Evolutionary conservation across 2,113 vertebrate genomes (phyloP).

Genomic region (Chinchilla lanigera): DNA sequence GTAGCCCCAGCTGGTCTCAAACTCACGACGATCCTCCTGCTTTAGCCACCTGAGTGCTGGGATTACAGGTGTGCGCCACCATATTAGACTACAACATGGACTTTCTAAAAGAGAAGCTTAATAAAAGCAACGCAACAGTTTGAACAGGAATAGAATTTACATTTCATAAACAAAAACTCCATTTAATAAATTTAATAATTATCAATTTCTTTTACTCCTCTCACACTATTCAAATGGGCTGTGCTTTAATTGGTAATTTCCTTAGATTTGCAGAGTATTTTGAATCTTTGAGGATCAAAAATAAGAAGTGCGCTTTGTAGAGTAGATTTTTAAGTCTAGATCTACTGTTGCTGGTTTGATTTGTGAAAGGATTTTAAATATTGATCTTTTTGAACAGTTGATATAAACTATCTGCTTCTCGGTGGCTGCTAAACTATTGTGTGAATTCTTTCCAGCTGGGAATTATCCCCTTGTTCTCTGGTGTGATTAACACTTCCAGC

Average conservation of each 20-base stretch:
- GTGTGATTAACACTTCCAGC: constrained; percentile 82
- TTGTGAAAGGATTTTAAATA: constrained; percentile 64
- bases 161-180: constrained; percentile 58
- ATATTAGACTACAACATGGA: too few relatives aligned
- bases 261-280: neutral
- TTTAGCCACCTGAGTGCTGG: too few relatives aligned
- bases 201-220: constrained; percentile 41
- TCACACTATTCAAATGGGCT: constrained; percentile 34
- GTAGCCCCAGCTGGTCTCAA: too few relatives aligned
- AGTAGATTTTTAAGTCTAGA: constrained; percentile 23
- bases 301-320: neutral
- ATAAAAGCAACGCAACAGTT: constrained; percentile 9
- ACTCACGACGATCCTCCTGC: too few relatives aligned
- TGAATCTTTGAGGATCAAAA: constrained; percentile 15
- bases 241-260: constrained; percentile 53
- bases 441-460: constrained; percentile 82
- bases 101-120: constrained; percentile 3
- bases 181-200: neutral
- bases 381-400: constrained; percentile 57
- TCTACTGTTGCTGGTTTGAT: constrained; percentile 26
- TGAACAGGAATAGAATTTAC: neutral
- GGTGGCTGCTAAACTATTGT: constrained; percentile 70
- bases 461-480: constrained; percentile 79
- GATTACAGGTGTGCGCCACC: too few relatives aligned
- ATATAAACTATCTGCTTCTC: constrained; percentile 65